A percentile compares a stretch with the other conserved stretches of the same genome.
Conservation (phyloP, 2,113 vertebrate species). For the Nycticryphes semicollaris region DNA sequence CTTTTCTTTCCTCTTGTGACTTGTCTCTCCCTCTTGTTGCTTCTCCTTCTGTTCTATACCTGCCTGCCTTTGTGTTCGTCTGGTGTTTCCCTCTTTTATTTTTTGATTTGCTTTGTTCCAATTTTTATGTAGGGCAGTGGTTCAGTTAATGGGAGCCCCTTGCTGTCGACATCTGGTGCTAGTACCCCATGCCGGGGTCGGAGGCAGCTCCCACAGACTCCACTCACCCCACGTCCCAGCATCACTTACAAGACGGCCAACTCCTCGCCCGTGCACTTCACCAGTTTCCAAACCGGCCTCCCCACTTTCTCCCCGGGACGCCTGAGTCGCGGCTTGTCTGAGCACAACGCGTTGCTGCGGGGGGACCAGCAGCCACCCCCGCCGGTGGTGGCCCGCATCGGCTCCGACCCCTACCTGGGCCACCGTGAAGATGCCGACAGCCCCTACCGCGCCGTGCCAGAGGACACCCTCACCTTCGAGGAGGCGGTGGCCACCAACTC, state of each 20-base stretch:
- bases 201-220: conserved; percentile 94
- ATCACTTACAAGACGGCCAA: conserved; percentile 95
- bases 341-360: conserved; percentile 86
- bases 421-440: conserved; percentile 68
- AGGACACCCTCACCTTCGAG: conserved; percentile 88
- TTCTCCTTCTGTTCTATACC: conserved; percentile 51
- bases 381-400: conserved; percentile 80
- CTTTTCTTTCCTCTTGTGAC: conserved; percentile 55
- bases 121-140: conserved; percentile 93
- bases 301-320: conserved; percentile 82
- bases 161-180: conserved; percentile 86
- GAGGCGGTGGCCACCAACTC: conserved; percentile 86
- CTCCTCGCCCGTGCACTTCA: conserved; percentile 90
- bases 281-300: conserved; percentile 67
- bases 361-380: conserved; percentile 74
- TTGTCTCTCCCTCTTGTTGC: conserved; percentile 28
- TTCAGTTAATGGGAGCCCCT: conserved; percentile 88
- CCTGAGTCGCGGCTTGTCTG: conserved; percentile 88
- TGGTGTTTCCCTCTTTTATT: conserved; percentile 70
- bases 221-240: conserved; percentile 88
- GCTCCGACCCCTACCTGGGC: conserved; percentile 90
- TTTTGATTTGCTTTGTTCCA: conserved; percentile 88
- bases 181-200: conserved; percentile 90
- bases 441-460: conserved; percentile 67
- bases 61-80: conserved; percentile 60